A percentile compares a stretch with the other conserved stretches of the same genome.
Evolutionary conservation across 1,140 invertebrate species (phyloP).

Genomic region (Drosophila neocordata): DNA sequence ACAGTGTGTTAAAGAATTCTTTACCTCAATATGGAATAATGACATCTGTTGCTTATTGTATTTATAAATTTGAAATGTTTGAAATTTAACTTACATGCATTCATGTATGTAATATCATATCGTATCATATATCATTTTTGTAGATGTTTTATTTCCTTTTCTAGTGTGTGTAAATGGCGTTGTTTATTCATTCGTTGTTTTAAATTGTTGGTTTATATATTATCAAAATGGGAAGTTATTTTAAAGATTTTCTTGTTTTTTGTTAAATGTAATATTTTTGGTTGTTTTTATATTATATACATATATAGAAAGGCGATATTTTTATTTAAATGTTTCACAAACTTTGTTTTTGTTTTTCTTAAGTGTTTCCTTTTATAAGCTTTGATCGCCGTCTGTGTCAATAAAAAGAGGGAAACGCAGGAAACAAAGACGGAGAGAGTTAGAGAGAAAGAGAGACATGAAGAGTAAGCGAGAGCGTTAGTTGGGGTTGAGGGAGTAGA

Average conservation of each 20-base stretch:
- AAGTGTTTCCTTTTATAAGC: slow-evolving; percentile 36
- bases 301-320: slow-evolving; percentile 17
- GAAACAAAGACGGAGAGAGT: too few species aligned
- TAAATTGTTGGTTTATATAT: slow-evolving; percentile 27
- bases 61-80: not conserved
- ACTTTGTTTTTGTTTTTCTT: slow-evolving; percentile 15
- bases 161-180: slow-evolving; percentile 65
- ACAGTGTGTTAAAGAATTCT: too few species aligned
- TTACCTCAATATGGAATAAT: too few species aligned
- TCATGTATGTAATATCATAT: slow-evolving; percentile 35
- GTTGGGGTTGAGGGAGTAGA: not conserved
- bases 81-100: slow-evolving; percentile 50
- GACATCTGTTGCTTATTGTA: not conserved
- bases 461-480: too few species aligned
- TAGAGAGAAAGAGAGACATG: not conserved
- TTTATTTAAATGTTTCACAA: not conserved
- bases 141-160: slow-evolving; percentile 7
- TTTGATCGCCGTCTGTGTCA: slow-evolving; percentile 43
- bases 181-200: slow-evolving; percentile 77
- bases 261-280: slow-evolving; percentile 7
- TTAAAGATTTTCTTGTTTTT: not conserved
- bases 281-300: not conserved
- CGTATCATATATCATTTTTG: slow-evolving; percentile 3
- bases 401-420: not conserved
- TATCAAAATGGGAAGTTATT: slow-evolving; percentile 6